Conservation (phyloP, 2,113 vertebrate genomes). For the Pan paniscus region DNA sequence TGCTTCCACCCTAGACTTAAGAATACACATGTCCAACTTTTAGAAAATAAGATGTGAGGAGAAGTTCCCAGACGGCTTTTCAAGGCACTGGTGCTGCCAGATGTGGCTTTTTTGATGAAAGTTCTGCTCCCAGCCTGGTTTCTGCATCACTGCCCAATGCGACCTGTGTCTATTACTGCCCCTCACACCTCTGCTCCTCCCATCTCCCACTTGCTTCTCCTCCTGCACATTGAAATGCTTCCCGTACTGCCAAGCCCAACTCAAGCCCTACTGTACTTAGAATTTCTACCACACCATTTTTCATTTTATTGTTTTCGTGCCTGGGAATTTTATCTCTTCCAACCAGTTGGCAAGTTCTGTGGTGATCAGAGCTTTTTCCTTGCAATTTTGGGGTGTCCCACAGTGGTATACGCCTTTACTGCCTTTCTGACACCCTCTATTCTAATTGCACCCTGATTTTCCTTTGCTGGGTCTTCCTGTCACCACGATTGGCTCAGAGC, state of each 20-base stretch:
- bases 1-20: neutral
- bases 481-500: neutral
- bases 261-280: neutral
- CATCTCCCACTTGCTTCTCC: neutral
- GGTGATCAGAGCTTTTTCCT: neutral
- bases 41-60: neutral
- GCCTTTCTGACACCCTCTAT: neutral
- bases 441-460: neutral
- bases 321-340: neutral
- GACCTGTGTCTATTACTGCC: no score
- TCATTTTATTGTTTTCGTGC: neutral
- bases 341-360: neutral
- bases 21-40: neutral
- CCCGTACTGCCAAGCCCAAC: neutral
- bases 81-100: neutral
- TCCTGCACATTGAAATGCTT: neutral
- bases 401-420: neutral
- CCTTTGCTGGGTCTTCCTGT: neutral
- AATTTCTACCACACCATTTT: neutral
- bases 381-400: neutral
- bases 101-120: neutral
- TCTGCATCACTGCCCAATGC: rapidly evolving
- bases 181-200: neutral
- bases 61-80: neutral
- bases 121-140: no score